A percentile compares a stretch with the other conserved stretches of the same genome.
Evolutionary conservation across 2,113 vertebrate species (phyloP).

Genomic region (Prunella himalayana): DNA sequence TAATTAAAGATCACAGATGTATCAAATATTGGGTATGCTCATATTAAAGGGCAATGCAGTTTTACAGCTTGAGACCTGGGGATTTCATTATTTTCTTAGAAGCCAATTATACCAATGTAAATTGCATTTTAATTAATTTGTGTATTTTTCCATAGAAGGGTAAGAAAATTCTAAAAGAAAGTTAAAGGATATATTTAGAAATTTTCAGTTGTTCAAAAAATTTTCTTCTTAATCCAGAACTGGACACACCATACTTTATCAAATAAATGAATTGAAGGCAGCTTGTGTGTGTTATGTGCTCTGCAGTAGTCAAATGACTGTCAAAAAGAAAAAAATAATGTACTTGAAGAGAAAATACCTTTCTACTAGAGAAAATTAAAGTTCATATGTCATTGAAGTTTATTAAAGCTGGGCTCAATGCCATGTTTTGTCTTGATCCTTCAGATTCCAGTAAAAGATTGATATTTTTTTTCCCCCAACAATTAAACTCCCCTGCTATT

Average conservation of each 20-base stretch:
- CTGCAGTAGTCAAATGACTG: constrained; percentile 1
- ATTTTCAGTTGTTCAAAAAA: background rate
- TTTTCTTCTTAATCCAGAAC: background rate
- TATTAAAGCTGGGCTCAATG: constrained; percentile 20
- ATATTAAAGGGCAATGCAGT: background rate
- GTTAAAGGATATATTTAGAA: background rate
- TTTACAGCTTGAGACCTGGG: background rate
- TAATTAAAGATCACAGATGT: background rate
- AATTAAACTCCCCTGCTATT: constrained; percentile 1
- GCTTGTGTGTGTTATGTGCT: background rate
- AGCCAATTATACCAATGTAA: background rate
- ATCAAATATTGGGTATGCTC: background rate
- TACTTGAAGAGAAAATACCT: background rate
- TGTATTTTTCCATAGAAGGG: background rate
- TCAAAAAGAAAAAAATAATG: background rate
- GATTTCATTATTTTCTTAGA: background rate
- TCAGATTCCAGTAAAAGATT: constrained; percentile 6
- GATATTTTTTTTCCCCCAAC: background rate
- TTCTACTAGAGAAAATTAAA: background rate
- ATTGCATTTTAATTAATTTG: background rate
- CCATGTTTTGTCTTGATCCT: constrained; percentile 6
- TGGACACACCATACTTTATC: background rate
- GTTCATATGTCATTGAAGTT: constrained; percentile 3
- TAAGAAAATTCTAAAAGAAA: background rate
- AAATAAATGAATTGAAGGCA: background rate